phyloP scores from a whole-genome alignment of 64 coral and sea anemone species.

The Cladopsammia gracilis region DNA sequence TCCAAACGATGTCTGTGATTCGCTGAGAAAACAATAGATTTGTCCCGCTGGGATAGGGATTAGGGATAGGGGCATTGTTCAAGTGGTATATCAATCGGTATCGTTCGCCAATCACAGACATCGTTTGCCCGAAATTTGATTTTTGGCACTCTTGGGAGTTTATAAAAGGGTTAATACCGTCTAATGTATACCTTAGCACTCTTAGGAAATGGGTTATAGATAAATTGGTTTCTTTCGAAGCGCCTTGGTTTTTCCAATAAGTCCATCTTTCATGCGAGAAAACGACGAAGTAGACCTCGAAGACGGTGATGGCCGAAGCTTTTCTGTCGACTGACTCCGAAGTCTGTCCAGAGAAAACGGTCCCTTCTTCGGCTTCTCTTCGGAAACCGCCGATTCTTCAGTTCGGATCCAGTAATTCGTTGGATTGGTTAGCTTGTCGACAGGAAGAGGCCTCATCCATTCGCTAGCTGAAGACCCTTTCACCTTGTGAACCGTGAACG shows the following conservation, averaged over 20 bases:
- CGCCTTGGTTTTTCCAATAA: slow-evolving; percentile 36
- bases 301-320: slow-evolving; percentile 19
- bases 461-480: slow-evolving; percentile 37
- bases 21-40: too few relatives aligned
- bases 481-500: slow-evolving; percentile 41
- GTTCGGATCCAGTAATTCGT: slow-evolving; percentile 18
- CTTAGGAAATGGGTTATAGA: not conserved
- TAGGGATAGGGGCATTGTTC: too few relatives aligned
- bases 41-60: too few relatives aligned
- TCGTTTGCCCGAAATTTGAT: too few relatives aligned
- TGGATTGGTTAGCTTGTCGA: not conserved
- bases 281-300: slow-evolving; percentile 23
- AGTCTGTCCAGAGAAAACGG: slow-evolving; percentile 45
- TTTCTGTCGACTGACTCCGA: slow-evolving; percentile 58
- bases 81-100: too few relatives aligned
- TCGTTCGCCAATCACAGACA: too few relatives aligned
- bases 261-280: slow-evolving; percentile 50
- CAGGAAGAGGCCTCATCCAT: slow-evolving; percentile 30
- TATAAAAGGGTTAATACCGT: not conserved
- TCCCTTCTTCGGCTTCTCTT: slow-evolving; percentile 55
- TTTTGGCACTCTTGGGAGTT: too few relatives aligned
- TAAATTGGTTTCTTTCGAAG: slow-evolving; percentile 44
- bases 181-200: not conserved
- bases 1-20: too few relatives aligned
- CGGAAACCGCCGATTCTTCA: slow-evolving; percentile 14